These are phyloP conservation scores for Aldabrachelys gigantea DNA, from an alignment of 2,113 vertebrate species.

Conservation along the genomic window DNA sequence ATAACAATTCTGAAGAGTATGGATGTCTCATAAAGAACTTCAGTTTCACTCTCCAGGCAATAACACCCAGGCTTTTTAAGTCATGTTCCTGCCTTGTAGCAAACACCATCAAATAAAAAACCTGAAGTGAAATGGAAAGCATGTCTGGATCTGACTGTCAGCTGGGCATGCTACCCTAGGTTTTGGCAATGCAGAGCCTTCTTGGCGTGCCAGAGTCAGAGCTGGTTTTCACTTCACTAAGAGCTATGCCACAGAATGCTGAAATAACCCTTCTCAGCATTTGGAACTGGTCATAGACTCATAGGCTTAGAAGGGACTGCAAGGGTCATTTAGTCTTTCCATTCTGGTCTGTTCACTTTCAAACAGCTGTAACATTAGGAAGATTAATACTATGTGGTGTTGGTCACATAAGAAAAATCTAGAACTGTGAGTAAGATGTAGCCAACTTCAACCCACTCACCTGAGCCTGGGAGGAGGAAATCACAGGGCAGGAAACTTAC, in stretches of 20 bases:
- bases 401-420: background rate
- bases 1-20: constrained; percentile 12
- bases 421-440: background rate
- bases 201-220: background rate
- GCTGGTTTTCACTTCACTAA: background rate
- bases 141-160: constrained; percentile 28
- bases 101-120: constrained; percentile 55
- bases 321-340: background rate
- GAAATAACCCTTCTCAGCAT: background rate
- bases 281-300: background rate
- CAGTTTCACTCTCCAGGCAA: background rate
- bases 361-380: background rate
- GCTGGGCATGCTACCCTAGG: constrained; percentile 3
- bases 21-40: constrained; percentile 26
- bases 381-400: background rate
- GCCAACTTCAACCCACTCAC: background rate
- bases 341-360: background rate
- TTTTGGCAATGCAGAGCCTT: constrained; percentile 22
- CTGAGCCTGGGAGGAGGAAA: background rate
- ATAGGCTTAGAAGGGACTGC: constrained; percentile 2
- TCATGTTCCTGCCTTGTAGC: constrained; percentile 23
- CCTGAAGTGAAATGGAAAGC: constrained; percentile 18
- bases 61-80: background rate
- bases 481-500: background rate
- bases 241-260: background rate